Percentiles rank a stretch among this genome's conserved stretches.
Conservation (phyloP, 2,888 invertebrate species). For the Athalia rosae region DNA sequence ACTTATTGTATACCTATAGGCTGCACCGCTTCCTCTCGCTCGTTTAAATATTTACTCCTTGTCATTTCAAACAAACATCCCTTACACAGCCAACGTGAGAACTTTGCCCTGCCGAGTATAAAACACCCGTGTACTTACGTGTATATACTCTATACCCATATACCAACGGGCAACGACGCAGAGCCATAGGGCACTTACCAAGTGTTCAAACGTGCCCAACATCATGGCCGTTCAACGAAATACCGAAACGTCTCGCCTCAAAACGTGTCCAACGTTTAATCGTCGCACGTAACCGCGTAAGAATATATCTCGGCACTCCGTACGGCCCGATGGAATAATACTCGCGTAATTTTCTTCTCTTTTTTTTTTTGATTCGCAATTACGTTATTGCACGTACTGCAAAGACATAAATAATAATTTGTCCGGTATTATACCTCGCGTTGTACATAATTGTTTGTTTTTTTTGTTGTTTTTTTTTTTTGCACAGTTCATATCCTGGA, state of each 20-base stretch:
- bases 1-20: neutral
- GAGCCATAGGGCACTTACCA: neutral
- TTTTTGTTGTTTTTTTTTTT: no score
- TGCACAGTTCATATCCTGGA: neutral
- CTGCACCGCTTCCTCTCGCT: neutral
- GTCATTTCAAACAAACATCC: slow-evolving; percentile 41
- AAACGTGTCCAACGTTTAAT: neutral
- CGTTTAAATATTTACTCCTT: slow-evolving; percentile 42
- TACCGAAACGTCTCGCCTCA: neutral
- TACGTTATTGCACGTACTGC: no score
- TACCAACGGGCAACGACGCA: no score
- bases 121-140: neutral
- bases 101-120: neutral
- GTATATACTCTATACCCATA: no score
- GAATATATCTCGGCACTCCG: no score
- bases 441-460: no score
- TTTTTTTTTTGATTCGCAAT: no score
- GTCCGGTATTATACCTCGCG: no score
- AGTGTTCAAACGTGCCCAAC: neutral
- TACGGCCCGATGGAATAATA: no score
- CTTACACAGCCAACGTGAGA: slow-evolving; percentile 28
- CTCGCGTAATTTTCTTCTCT: no score
- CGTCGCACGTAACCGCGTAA: no score
- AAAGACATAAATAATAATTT: no score
- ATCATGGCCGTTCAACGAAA: neutral